phyloP scores from a whole-genome alignment of 2,888 invertebrate species.

The Dynastes grantii region DNA sequence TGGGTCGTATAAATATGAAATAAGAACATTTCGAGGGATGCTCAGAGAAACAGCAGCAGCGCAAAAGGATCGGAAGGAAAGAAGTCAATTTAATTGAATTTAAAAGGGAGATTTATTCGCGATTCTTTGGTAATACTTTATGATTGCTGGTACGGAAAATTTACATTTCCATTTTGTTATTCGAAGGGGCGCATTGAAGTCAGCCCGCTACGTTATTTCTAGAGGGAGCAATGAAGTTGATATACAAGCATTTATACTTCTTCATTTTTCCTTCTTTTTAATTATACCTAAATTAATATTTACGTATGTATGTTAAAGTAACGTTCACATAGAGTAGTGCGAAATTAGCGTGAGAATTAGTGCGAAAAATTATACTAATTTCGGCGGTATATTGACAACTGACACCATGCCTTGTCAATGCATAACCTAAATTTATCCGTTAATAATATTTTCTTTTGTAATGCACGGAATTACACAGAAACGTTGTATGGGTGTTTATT shows the following conservation, averaged over 20 bases:
- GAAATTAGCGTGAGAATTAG: too few relatives aligned
- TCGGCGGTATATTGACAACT: too few relatives aligned
- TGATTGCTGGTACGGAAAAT: conserved; percentile 68
- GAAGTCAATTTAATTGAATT: conserved; percentile 66
- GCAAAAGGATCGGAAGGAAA: conserved; percentile 49
- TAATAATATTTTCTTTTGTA: too few relatives aligned
- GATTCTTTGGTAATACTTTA: conserved; percentile 68
- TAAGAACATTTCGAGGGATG: conserved; percentile 29
- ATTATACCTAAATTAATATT: too few relatives aligned
- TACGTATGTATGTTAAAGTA: too few relatives aligned
- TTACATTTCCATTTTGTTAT: conserved; percentile 61
- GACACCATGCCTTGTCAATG: too few relatives aligned
- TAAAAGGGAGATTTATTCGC: conserved; percentile 65
- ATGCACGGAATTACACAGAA: too few relatives aligned
- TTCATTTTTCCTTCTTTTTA: not conserved
- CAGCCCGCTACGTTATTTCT: not conserved
- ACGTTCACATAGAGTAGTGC: too few relatives aligned
- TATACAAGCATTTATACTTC: not conserved
- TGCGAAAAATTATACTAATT: too few relatives aligned
- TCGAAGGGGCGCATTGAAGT: conserved; percentile 12
- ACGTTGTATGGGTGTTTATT: too few relatives aligned
- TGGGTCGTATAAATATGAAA: conserved; percentile 47
- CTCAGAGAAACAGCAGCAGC: conserved; percentile 40
- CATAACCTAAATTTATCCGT: too few relatives aligned
- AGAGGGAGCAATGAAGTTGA: conserved; percentile 5